Evolutionary conservation across 2,113 vertebrate genomes (phyloP).

Genomic region (Phalacrocorax pelagicus): DNA sequence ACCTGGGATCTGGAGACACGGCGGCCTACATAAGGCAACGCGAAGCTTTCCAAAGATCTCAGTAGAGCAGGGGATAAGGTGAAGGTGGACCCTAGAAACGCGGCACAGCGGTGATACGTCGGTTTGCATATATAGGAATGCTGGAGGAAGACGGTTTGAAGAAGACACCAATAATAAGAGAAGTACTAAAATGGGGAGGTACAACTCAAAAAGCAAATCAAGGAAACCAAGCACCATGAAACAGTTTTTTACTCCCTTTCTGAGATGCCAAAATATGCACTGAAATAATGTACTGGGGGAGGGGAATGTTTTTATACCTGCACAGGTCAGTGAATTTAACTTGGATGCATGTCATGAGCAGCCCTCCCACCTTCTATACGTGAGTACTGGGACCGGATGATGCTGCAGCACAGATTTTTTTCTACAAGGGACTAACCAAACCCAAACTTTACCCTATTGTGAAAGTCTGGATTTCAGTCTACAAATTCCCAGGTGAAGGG

Average conservation of each 20-base stretch:
- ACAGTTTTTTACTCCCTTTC: constrained; percentile 37
- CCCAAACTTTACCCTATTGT: background rate
- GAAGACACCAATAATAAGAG: background rate
- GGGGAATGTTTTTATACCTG: background rate
- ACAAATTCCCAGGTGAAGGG: background rate
- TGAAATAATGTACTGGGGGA: background rate
- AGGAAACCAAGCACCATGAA: background rate
- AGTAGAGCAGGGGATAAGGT: background rate
- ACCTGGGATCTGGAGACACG: accelerated
- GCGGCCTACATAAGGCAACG: accelerated
- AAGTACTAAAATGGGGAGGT: background rate
- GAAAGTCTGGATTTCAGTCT: background rate
- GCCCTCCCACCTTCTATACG: background rate
- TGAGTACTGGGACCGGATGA: background rate
- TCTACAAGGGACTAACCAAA: background rate
- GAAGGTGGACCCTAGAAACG: background rate
- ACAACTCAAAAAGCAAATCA: background rate
- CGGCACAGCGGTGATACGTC: accelerated
- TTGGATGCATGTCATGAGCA: background rate
- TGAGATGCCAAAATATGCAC: background rate
- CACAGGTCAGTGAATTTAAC: background rate
- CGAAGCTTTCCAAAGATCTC: accelerated
- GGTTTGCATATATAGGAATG: background rate
- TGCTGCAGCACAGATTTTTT: background rate
- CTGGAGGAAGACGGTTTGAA: background rate